Percentiles rank a stretch among this genome's conserved stretches.
These are phyloP conservation scores for Syritta pipiens DNA, from an alignment of 2,888 invertebrate species.

Conservation along the genomic window DNA sequence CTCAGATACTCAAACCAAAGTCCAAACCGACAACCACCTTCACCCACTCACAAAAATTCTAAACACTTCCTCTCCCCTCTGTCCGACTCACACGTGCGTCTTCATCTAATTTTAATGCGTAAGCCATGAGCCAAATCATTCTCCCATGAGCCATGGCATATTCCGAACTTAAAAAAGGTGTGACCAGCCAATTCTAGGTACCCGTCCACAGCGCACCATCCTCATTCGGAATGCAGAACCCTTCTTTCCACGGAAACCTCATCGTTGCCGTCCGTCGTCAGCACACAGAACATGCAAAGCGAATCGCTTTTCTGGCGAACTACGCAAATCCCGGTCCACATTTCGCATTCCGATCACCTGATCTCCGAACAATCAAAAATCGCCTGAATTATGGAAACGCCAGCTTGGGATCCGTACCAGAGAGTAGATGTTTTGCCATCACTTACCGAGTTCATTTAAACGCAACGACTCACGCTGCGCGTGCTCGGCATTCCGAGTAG, in stretches of 20 bases:
- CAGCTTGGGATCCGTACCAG: slow-evolving; percentile 31
- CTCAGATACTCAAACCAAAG: too few species aligned
- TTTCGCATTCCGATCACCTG: slow-evolving; percentile 58
- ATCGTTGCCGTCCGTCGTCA: not conserved
- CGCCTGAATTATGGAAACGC: slow-evolving; percentile 56
- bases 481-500: slow-evolving; percentile 1
- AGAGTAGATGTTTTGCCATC: slow-evolving; percentile 4
- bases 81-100: too few species aligned
- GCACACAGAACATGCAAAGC: not conserved
- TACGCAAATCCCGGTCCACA: slow-evolving; percentile 47
- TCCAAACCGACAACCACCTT: too few species aligned
- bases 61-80: too few species aligned
- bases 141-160: slow-evolving; percentile 12
- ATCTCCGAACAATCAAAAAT: slow-evolving; percentile 44
- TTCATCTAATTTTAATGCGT: slow-evolving; percentile 8
- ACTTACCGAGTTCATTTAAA: slow-evolving; percentile 14
- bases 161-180: slow-evolving; percentile 54
- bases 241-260: not conserved
- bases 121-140: slow-evolving; percentile 41
- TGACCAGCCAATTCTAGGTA: slow-evolving; percentile 48
- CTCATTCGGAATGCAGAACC: slow-evolving; percentile 48
- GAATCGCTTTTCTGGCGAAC: slow-evolving; percentile 23
- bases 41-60: too few species aligned
- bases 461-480: not conserved
- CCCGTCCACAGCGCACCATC: slow-evolving; percentile 8